Base-by-base conservation (phyloP, 2,113 vertebrate genomes). In the Piaya cayana region DNA sequence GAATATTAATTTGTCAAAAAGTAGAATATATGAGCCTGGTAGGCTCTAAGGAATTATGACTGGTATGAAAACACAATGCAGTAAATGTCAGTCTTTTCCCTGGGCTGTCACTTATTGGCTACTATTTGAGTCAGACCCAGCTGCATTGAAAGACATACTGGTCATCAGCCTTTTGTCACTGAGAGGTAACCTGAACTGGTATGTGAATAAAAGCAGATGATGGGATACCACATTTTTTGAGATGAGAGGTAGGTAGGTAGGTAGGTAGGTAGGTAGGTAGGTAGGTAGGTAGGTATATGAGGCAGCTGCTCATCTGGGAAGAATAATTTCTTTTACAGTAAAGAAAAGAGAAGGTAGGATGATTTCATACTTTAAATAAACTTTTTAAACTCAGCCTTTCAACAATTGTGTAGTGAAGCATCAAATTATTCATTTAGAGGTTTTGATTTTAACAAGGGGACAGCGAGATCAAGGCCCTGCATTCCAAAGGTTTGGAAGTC, bases 1-100 rank as follows among this genome's bases (percentile, higher is more conserved):
- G 50, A 80, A 77, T 32, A 92, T n/a, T 82, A 67, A 92, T 95
- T 93, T 93, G 50, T 68, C 49, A 88, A 70, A 71, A 82, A 81
- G 63, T 69, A 85, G 37, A 36, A 45, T n/a, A 42, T 18, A 22
- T 16, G 27, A 84, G 8, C 6, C 15, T 29, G 22, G 7, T 3
- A 7, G 29, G 12, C 6, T 88, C 22, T 14, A 52, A 69, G 27
- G 22, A 14, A 45, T 89, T 47, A 29, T 14, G 8, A 55, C 2
- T 43, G 21, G 7, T 75, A 15, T 64, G 50, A 83, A 84, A 95
- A 50, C n/a, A 67, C 0, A 0, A 30, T 18, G 3, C 4, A 62
- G 11, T 47, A 50, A 20, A 13, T 29, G 22, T 23, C 39, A 56
- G 58, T 30, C 23, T 78, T 70, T 23, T 39, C 32, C 52, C 12